A percentile compares a stretch with the other conserved stretches of the same genome.
Evolutionary conservation across 2,113 vertebrate genomes (phyloP).

Genomic region (Oreochromis spilurus): DNA sequence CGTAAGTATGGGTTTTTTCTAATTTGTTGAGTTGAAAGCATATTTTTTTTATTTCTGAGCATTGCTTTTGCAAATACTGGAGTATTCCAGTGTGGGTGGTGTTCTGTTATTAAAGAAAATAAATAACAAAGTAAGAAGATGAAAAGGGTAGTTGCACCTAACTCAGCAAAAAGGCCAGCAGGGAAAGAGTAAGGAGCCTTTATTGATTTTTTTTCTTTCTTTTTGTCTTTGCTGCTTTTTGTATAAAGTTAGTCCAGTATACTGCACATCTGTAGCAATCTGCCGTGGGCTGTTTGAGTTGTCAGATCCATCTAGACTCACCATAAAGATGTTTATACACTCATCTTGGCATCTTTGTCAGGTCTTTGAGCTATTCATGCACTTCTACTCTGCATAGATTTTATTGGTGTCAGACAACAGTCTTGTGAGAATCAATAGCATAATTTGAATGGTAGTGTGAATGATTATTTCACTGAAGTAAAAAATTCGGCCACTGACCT

Average conservation of each 20-base stretch:
- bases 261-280: neutral
- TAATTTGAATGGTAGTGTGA: neutral
- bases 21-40: neutral
- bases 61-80: neutral
- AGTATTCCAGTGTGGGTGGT: neutral
- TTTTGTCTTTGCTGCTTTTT: neutral
- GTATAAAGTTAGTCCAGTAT: neutral
- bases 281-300: neutral
- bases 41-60: neutral
- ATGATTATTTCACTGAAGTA: neutral
- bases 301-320: neutral
- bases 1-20: accelerated
- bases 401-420: neutral
- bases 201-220: neutral
- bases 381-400: neutral
- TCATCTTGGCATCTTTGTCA: neutral
- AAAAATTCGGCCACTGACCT: neutral
- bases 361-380: neutral
- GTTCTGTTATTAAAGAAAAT: neutral
- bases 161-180: neutral
- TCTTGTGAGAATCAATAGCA: neutral
- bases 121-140: neutral
- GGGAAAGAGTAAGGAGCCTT: neutral
- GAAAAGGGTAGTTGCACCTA: neutral
- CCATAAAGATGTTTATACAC: neutral